A percentile compares a stretch with the other conserved stretches of the same genome.
phyloP scores from a whole-genome alignment of 2,797 vertebrate genomes.

The Oryzias sinensis region DNA sequence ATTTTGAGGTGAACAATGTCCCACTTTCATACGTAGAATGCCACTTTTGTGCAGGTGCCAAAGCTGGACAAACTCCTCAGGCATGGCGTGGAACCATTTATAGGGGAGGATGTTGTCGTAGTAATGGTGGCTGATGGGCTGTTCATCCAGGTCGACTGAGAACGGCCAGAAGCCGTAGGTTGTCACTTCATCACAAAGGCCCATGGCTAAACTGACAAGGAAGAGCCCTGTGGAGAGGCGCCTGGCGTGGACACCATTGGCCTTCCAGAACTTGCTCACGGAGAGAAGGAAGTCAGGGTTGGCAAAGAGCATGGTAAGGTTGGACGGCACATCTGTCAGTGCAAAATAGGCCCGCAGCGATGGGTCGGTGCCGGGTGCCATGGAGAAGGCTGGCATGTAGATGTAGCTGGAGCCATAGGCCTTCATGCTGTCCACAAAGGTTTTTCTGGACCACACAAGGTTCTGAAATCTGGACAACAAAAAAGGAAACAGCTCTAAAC shows the following conservation, averaged over 20 bases:
- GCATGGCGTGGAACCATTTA: constrained; percentile 93
- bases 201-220: constrained; percentile 89
- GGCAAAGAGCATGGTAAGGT: constrained; percentile 91
- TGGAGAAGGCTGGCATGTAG: constrained; percentile 98
- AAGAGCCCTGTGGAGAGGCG: constrained; percentile 95
- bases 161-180: constrained; percentile 98
- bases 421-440: constrained; percentile 91
- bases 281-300: constrained; percentile 91
- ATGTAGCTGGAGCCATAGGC: constrained; percentile 91
- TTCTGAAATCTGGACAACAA: constrained; percentile 86
- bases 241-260: constrained; percentile 85
- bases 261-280: constrained; percentile 94
- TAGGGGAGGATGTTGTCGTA: constrained; percentile 93
- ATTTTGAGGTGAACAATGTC: constrained; percentile 71
- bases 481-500: neutral
- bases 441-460: constrained; percentile 91
- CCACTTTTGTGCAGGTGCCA: constrained; percentile 96
- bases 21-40: constrained; percentile 84
- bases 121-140: constrained; percentile 93
- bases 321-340: constrained; percentile 85
- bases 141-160: constrained; percentile 80
- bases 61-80: constrained; percentile 94
- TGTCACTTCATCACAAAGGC: constrained; percentile 92
- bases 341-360: constrained; percentile 90
- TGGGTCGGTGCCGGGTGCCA: constrained; percentile 89